Conservation (phyloP, 2,797 vertebrate genomes). For the Luscinia megarhynchos region DNA sequence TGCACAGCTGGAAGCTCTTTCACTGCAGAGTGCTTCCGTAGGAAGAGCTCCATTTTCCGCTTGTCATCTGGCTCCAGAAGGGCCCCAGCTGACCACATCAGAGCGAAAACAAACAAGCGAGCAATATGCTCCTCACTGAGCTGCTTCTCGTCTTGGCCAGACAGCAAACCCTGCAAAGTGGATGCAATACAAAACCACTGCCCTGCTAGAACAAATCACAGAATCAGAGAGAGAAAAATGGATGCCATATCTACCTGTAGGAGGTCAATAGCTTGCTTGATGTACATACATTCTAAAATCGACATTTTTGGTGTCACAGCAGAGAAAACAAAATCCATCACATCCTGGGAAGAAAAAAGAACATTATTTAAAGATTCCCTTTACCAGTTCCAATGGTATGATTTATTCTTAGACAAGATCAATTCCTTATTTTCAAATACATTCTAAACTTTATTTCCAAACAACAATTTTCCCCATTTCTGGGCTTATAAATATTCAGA, state of each 20-base stretch:
- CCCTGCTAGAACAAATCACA: not conserved
- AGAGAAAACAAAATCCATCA: conserved; percentile 85
- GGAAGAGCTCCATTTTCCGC: conserved; percentile 84
- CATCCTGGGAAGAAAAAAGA: conserved; percentile 72
- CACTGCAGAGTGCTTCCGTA: conserved; percentile 71
- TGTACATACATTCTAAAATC: conserved; percentile 88
- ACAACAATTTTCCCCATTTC: not conserved
- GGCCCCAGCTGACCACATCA: conserved; percentile 88
- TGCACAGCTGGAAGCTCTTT: conserved; percentile 80
- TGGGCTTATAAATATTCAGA: not conserved
- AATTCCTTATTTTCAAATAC: not conserved
- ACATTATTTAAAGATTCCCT: not conserved
- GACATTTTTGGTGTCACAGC: conserved; percentile 85
- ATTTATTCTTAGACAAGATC: not conserved
- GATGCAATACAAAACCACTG: not conserved
- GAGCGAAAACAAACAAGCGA: conserved; percentile 82
- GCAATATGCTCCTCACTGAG: conserved; percentile 69
- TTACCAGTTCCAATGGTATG: not conserved
- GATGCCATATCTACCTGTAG: conserved; percentile 78
- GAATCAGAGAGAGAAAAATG: not conserved
- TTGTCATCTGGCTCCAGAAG: conserved; percentile 84
- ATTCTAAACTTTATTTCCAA: not conserved
- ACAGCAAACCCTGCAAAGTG: conserved; percentile 81
- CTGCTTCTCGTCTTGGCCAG: conserved; percentile 76
- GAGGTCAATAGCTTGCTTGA: conserved; percentile 87